A percentile compares a stretch with the other conserved stretches of the same genome.
These are phyloP conservation scores for Polyergus mexicanus DNA, from an alignment of 1,140 invertebrate species.

Conservation along the genomic window DNA sequence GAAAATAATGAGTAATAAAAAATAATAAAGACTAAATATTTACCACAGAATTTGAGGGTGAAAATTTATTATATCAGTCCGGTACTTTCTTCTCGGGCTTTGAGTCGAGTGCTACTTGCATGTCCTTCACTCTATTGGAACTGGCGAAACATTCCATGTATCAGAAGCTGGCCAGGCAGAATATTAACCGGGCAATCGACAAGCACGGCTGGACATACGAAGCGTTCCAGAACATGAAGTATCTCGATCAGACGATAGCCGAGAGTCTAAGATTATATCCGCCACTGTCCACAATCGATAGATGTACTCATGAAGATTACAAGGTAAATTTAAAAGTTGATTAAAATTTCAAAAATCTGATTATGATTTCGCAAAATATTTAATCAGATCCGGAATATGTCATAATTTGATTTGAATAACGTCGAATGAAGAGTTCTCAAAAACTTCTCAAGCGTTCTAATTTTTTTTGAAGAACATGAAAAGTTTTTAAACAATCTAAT, in stretches of 20 bases:
- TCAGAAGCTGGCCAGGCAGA: constrained; percentile 85
- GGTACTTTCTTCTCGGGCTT: constrained; percentile 86
- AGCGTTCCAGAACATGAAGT: constrained; percentile 72
- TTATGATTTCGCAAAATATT: neutral
- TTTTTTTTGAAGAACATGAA: no score
- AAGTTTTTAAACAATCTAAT: neutral
- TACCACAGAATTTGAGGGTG: constrained; percentile 69
- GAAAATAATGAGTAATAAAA: no score
- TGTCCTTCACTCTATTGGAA: constrained; percentile 82
- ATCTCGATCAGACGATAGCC: constrained; percentile 72
- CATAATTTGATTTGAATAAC: no score
- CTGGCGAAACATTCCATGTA: constrained; percentile 79
- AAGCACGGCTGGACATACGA: constrained; percentile 72
- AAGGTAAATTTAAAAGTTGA: constrained; percentile 56
- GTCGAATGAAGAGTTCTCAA: no score
- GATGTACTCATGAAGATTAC: constrained; percentile 84
- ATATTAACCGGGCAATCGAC: constrained; percentile 86
- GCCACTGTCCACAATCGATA: constrained; percentile 87
- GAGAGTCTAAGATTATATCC: constrained; percentile 87
- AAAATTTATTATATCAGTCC: constrained; percentile 76
- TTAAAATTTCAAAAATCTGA: neutral
- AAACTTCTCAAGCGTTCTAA: no score
- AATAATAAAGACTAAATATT: neutral
- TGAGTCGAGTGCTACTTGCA: constrained; percentile 86
- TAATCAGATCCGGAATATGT: neutral